A percentile compares a stretch with the other conserved stretches of the same genome.
These are phyloP conservation scores for Ptilodon capucinus DNA, from an alignment of 2,888 invertebrate genomes.

Conservation along the genomic window DNA sequence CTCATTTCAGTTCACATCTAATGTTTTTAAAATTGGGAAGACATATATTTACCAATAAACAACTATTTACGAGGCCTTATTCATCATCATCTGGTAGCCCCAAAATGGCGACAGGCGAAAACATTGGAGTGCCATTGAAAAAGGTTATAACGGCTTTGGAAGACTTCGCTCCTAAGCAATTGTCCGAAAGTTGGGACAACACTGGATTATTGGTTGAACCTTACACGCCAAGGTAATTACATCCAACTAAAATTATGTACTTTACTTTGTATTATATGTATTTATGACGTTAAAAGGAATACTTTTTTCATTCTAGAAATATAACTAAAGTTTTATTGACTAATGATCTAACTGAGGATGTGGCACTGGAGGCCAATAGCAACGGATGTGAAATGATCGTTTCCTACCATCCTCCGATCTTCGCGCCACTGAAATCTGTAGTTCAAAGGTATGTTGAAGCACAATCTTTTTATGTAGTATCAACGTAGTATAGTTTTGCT, in stretches of 20 bases:
- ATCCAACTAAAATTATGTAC: background rate
- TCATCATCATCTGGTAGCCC: slow-evolving; percentile 30
- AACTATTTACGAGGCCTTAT: slow-evolving; percentile 35
- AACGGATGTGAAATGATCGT: slow-evolving; percentile 90
- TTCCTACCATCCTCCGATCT: slow-evolving; percentile 98
- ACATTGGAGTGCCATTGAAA: slow-evolving; percentile 67
- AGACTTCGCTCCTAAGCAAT: slow-evolving; percentile 85
- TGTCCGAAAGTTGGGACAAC: slow-evolving; percentile 97
- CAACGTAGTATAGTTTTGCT: too few species aligned
- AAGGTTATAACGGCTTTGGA: slow-evolving; percentile 84
- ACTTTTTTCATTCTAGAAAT: slow-evolving; percentile 53
- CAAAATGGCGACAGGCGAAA: slow-evolving; percentile 59
- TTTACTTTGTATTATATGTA: background rate
- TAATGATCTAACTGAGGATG: slow-evolving; percentile 95
- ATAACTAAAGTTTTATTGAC: slow-evolving; percentile 90
- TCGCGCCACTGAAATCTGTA: slow-evolving; percentile 90
- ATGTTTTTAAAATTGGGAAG: slow-evolving; percentile 62
- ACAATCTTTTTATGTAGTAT: background rate
- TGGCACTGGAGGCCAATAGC: slow-evolving; percentile 90
- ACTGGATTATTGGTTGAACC: slow-evolving; percentile 96
- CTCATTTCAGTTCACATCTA: slow-evolving; percentile 31
- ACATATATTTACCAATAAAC: slow-evolving; percentile 36
- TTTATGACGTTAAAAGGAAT: background rate
- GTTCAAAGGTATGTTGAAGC: slow-evolving; percentile 86
- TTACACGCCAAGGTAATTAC: slow-evolving; percentile 75